phyloP scores from a whole-genome alignment of 1,140 invertebrate species.

The Panagrolaimus sp. region DNA sequence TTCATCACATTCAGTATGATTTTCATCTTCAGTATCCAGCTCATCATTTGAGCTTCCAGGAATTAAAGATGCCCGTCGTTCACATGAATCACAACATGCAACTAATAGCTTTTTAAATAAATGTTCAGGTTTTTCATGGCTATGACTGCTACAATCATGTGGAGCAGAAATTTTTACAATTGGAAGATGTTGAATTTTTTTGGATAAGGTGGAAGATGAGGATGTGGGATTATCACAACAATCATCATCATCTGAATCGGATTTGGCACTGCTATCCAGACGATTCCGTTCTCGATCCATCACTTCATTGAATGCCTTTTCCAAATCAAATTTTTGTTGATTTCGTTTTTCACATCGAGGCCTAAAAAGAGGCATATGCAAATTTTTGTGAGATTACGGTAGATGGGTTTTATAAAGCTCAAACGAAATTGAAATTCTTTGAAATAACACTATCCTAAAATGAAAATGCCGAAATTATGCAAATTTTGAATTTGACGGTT shows the following conservation, averaged over 20 bases:
- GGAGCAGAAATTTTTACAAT: slow-evolving; percentile 2
- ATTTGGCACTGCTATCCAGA: background rate
- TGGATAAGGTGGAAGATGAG: background rate
- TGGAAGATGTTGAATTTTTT: background rate
- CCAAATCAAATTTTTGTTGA: slow-evolving; percentile 43
- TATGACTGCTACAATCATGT: background rate
- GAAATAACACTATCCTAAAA: too few species aligned
- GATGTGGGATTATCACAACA: slow-evolving; percentile 3
- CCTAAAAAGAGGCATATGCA: background rate
- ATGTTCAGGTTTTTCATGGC: slow-evolving; percentile 33
- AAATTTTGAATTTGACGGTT: too few species aligned
- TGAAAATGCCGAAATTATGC: too few species aligned
- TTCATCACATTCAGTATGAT: slow-evolving; percentile 30
- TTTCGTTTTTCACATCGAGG: background rate
- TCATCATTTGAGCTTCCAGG: slow-evolving; percentile 28
- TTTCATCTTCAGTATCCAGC: slow-evolving; percentile 25
- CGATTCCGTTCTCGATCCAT: slow-evolving; percentile 46
- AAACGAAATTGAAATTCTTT: too few species aligned
- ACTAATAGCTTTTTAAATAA: slow-evolving; percentile 56
- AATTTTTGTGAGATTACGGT: too few species aligned
- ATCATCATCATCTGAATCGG: background rate
- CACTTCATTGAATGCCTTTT: slow-evolving; percentile 49
- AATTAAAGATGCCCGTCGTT: slow-evolving; percentile 48
- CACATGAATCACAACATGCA: slow-evolving; percentile 54
- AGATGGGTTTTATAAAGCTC: background rate